Base-by-base conservation (phyloP, 2,888 invertebrate genomes). In the Iphiclides podalirius region DNA sequence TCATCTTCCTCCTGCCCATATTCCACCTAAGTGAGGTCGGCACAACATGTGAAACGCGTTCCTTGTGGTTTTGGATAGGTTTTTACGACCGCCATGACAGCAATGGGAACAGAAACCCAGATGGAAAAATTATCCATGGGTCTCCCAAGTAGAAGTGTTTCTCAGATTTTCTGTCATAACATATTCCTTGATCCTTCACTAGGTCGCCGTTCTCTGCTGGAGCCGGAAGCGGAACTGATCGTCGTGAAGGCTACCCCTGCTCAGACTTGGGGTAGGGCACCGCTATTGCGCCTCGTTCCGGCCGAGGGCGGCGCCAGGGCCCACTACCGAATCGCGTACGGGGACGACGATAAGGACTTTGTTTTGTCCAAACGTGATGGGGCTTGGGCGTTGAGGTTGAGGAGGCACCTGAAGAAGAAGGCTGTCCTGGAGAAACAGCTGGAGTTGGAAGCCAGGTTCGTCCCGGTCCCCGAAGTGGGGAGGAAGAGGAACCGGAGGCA, bases 401-500 rank as follows among this genome's bases (percentile, higher is more conserved):
- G 87, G 17, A 69, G 63, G 4, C 85, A 83, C 43, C 53, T 87
- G 7, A 73, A 73, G 47, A 52, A 66, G 0, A 50, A 64, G 28
- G 65, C 61, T 1, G 55, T 43, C 1, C 33, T 83, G 6, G 70
- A 78, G 33, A 60, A 63, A 1, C 87, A 87, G 53, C 52, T 87
- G n/a, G 87, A 87, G 57, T 48, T 87, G 1, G 87, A 87, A 20
- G 87, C 85, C 1, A 63, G 86, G 28, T 82, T 83, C 59, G 85
- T 86, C 28, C 55, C 68, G 1, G 59, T 57, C n/a, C 70, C 74
- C 0, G 61, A 57, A 23, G 12, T 51, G 0, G 58, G 60, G 0
- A n/a, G n/a, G n/a, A 41, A 50, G 36, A 57, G 75, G 26, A 52
- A 63, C 9, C 53, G 75, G 9, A 65, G 77, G 0, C 66, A 63